Evolutionary conservation across 2,113 vertebrate species (phyloP).

Genomic region (Lipotes vexillifer): DNA sequence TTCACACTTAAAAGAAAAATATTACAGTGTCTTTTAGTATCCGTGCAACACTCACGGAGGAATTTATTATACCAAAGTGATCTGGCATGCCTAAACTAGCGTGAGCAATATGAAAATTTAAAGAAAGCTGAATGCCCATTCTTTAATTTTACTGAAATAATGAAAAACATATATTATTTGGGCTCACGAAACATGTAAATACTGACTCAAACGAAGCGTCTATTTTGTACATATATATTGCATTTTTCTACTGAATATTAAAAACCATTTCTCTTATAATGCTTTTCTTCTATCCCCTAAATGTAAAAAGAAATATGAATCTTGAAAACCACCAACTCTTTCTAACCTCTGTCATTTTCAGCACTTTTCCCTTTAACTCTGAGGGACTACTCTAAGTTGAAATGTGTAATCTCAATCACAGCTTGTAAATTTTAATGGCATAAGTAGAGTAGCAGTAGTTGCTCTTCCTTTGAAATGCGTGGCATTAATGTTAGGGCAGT

Average conservation of each 20-base stretch:
- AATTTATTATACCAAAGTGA: conserved; percentile 77
- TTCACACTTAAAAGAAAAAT: conserved; percentile 77
- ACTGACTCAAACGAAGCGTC: conserved; percentile 72
- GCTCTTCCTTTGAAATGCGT: not conserved
- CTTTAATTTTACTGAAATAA: conserved; percentile 83
- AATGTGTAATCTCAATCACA: not conserved
- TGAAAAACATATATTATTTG: conserved; percentile 84
- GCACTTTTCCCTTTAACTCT: not conserved
- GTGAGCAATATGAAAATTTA: conserved; percentile 81
- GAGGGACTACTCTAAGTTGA: not conserved
- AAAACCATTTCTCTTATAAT: conserved; percentile 73
- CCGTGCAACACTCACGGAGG: not conserved
- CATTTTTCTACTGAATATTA: conserved; percentile 64
- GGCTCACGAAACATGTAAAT: conserved; percentile 74
- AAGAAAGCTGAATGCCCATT: conserved; percentile 77
- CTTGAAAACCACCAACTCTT: not conserved
- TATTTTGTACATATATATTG: conserved; percentile 61
- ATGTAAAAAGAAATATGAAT: conserved; percentile 3
- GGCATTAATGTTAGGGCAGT: not conserved
- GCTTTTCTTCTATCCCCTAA: conserved; percentile 39
- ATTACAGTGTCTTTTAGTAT: conserved; percentile 70
- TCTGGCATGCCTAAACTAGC: conserved; percentile 72
- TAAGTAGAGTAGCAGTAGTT: not conserved
- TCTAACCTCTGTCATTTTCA: not conserved
- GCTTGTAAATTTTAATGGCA: not conserved